Base-by-base conservation (phyloP, 2,797 vertebrate species). In the Hozukius guyotensis region DNA sequence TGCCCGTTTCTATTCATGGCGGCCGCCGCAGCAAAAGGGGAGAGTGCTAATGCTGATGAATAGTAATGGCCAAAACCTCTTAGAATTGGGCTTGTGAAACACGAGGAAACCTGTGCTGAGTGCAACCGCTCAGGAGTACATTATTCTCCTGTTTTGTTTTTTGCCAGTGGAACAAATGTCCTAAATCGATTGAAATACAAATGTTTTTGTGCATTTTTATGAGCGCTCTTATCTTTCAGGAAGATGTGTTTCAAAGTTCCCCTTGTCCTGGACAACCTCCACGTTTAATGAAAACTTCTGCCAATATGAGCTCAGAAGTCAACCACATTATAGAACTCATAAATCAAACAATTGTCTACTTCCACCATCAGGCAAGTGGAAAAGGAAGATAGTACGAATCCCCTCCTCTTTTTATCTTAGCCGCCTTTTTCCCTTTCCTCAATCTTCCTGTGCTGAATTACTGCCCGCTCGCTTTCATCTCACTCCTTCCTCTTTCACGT, bases 1-100 rank as follows among this genome's bases (percentile, higher is more conserved):
- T 71, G 88, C 83, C 73, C 13, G 77, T 77, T 86, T 91, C 89
- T 87, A 91, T 92, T 91, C 87, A 86, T 1, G 82, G 77, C 62
- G 64, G 80, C 85, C 62, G 83, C 81, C 75, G 56, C 77, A 24
- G 85, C 72, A 81, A 90, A 91, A 85, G 73, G 46, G 69, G 74
- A 75, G 79, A 31, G 77, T 24, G 80, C 79, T 89, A 87, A 89
- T 92, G 86, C 81, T 77, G 80, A 42, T 84, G 89, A 84, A 91
- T 79, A 84, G 82, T 78, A 89, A 89, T 81, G 64, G 36, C 36
- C 57, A 52, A 55, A 86, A 75, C 67, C 69, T 78, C 75, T 83
- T 38, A 68, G 73, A 83, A 78, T 52, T 62, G 56, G 84, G 87
- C 60, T 69, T 55, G 66, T 83, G 85, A 81, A 87, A 87, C 67